Conservation (phyloP, 1,140 invertebrate species). For the Leptinotarsa texana region DNA sequence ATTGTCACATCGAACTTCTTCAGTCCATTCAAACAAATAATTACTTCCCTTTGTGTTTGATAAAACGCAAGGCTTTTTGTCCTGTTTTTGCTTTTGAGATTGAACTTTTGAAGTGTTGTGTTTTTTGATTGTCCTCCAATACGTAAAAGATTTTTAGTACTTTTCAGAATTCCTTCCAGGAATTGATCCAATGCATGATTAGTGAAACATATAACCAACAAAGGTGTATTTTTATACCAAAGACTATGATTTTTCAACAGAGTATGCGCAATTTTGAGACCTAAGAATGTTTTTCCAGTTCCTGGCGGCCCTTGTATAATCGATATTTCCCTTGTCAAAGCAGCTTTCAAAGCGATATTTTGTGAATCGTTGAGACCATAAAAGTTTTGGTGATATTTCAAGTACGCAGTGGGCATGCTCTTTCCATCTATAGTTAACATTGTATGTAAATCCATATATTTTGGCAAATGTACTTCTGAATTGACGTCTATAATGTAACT, state of each 20-base stretch:
- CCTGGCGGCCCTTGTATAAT: slow-evolving; percentile 83
- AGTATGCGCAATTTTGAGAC: slow-evolving; percentile 66
- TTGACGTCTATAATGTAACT: slow-evolving; percentile 60
- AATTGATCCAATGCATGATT: slow-evolving; percentile 91
- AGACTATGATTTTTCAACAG: slow-evolving; percentile 60
- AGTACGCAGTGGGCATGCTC: slow-evolving; percentile 18
- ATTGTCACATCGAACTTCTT: background rate
- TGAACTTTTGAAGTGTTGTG: slow-evolving; percentile 60
- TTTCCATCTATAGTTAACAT: slow-evolving; percentile 26
- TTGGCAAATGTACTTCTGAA: slow-evolving; percentile 31
- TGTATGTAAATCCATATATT: slow-evolving; percentile 37
- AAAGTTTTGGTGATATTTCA: slow-evolving; percentile 37
- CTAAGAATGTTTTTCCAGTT: slow-evolving; percentile 78
- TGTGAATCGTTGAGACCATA: slow-evolving; percentile 63
- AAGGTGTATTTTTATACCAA: slow-evolving; percentile 56
- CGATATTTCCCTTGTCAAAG: slow-evolving; percentile 66
- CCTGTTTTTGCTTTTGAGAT: slow-evolving; percentile 47
- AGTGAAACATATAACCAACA: slow-evolving; percentile 82
- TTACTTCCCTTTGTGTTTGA: background rate
- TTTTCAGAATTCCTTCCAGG: slow-evolving; percentile 68
- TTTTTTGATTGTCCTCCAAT: slow-evolving; percentile 74
- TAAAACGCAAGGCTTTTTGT: background rate
- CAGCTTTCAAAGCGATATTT: slow-evolving; percentile 61
- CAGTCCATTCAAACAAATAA: background rate
- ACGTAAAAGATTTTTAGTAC: slow-evolving; percentile 66